Evolutionary conservation across 2,797 vertebrate species (phyloP).

Genomic region (Antrozous pallidus): DNA sequence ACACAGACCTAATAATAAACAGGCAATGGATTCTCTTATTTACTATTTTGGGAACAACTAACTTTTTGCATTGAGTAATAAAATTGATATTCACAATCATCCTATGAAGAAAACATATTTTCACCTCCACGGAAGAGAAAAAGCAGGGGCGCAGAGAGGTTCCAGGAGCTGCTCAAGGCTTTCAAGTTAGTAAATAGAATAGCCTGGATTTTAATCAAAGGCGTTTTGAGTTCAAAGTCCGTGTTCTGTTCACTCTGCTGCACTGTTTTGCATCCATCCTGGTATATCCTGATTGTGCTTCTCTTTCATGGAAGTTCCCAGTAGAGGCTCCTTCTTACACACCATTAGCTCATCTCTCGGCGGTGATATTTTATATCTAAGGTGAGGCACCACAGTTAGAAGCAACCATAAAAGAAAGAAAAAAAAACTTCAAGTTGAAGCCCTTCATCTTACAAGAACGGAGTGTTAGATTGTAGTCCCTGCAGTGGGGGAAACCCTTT

Average conservation of each 20-base stretch:
- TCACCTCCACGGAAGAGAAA: background rate
- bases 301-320: background rate
- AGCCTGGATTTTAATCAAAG: background rate
- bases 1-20: background rate
- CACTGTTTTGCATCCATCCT: background rate
- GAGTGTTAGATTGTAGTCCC: background rate
- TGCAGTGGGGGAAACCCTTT: background rate
- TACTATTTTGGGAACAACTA: background rate
- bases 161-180: background rate
- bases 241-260: background rate
- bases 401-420: background rate
- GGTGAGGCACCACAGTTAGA: background rate
- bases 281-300: background rate
- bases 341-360: background rate
- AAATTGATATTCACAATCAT: background rate
- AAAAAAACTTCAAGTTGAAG: conserved; percentile 33
- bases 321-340: background rate
- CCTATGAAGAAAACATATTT: background rate
- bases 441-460: conserved; percentile 54
- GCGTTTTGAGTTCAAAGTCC: background rate
- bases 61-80: background rate
- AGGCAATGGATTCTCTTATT: background rate
- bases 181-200: background rate
- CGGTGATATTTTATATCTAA: conserved; percentile 48
- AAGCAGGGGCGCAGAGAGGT: background rate